A percentile compares a stretch with the other conserved stretches of the same genome.
phyloP scores from a whole-genome alignment of 2,113 vertebrate genomes.

The Microcebus griseorufus region DNA sequence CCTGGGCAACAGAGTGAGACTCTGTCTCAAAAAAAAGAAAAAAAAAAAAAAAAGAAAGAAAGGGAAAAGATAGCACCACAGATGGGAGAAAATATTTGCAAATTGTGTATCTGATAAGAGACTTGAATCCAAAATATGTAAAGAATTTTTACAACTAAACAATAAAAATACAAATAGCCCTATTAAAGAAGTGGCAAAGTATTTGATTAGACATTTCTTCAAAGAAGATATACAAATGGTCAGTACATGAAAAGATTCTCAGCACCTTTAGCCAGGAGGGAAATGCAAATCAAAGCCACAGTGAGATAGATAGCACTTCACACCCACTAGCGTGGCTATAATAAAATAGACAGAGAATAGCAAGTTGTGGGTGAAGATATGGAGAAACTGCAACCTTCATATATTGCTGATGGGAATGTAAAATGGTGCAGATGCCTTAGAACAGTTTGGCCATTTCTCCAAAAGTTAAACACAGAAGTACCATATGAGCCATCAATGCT shows the following conservation, averaged over 20 bases:
- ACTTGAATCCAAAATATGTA: background rate
- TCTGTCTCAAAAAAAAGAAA: too few species aligned
- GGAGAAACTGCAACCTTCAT: background rate
- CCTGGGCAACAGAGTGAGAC: too few species aligned
- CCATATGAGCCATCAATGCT: background rate
- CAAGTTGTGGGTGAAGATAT: background rate
- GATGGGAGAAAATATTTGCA: background rate
- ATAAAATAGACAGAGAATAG: background rate
- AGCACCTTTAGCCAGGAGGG: background rate
- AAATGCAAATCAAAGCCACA: conserved; percentile 12
- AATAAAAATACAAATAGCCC: background rate
- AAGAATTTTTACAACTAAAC: background rate
- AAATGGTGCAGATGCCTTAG: background rate
- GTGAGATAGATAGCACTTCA: background rate
- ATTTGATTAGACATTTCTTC: background rate
- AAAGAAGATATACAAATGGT: background rate
- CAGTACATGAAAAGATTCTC: background rate
- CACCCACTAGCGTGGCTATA: too few species aligned
- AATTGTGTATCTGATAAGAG: background rate
- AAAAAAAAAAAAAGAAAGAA: background rate
- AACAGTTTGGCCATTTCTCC: background rate
- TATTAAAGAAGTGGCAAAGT: background rate
- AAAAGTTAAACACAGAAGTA: background rate
- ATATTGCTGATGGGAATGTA: background rate
- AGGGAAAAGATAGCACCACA: background rate